Base-by-base conservation (phyloP, 2,797 vertebrate genomes). In the Acipenser transmontanus region DNA sequence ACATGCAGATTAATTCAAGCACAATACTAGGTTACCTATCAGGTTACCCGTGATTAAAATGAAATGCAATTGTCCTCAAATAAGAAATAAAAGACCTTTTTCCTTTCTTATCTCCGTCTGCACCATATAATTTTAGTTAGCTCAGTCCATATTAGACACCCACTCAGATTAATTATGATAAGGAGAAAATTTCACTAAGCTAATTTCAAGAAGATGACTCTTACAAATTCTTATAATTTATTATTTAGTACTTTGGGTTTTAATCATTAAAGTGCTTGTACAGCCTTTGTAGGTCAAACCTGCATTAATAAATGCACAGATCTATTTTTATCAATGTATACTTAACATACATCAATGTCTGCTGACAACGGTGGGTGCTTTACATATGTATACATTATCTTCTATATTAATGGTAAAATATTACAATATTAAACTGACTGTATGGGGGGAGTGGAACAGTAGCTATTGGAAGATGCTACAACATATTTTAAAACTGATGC, bases 281-380 rank as follows among this genome's bases (percentile, higher is more conserved):
- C 89, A 91, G 92, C 87, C 91, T 92, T 93, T 93, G 91, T 91
- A 90, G 89, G 90, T 93, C 88, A 91, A 91, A 91, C 83, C 88
- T 88, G 85, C 88, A 87, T 85, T 89, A 88, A 91, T 91, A 88
- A 90, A 87, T 88, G 90, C 81, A 85, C 85, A 88, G 91, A 91
- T 89, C 87, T 86, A 89, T 93, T 91, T 90, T 88, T 88, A 88
- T 91, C 88, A 89, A 84, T 87, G 82, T 78, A 83, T 73, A 78
- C 85, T 90, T 77, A 67, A 71, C 50, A 63, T 11, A 59, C 52
- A 66, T 52, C 7, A 68, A 63, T 61, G 49, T 62, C 62, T 54
- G 47, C n/a, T 60, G 62, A 67, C 69, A 70, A 63, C 13, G 50
- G 66, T 8, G 56, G 7, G 4, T 63, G 34, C 34, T 34, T 34